Evolutionary conservation across 2,113 vertebrate species (phyloP).

Genomic region (Ophthalmolycus amberensis): DNA sequence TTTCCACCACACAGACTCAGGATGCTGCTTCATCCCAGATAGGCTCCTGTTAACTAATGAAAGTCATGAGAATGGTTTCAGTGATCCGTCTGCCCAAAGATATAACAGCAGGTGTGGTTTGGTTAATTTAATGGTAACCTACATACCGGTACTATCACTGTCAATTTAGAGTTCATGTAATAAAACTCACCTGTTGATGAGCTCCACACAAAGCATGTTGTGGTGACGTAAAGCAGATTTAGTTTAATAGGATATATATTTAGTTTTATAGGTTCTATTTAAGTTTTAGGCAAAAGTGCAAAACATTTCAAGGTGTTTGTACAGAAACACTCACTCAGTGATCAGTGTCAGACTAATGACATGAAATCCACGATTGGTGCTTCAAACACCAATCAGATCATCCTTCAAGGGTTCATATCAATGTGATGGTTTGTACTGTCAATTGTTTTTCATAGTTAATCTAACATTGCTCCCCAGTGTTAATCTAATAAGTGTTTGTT

Average conservation of each 20-base stretch:
- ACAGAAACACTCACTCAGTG: background rate
- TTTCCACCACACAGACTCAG: background rate
- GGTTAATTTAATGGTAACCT: background rate
- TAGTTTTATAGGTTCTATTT: background rate
- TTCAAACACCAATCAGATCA: background rate
- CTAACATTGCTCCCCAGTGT: background rate
- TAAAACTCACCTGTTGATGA: background rate
- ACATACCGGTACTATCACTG: background rate
- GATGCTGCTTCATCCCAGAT: background rate
- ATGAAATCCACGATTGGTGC: background rate
- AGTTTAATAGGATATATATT: background rate
- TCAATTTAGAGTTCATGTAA: background rate
- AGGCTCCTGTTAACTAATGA: background rate
- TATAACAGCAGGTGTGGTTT: background rate
- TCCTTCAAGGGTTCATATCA: no score
- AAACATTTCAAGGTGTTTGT: background rate
- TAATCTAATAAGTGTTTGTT: background rate
- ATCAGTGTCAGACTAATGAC: background rate
- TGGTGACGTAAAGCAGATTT: background rate
- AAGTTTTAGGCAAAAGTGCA: background rate
- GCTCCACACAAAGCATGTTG: background rate
- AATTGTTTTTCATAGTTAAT: background rate
- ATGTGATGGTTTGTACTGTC: no score
- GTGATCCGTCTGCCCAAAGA: background rate
- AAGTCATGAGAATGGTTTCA: background rate